Base-by-base conservation (phyloP, 2,888 invertebrate species). In the Caenorhabditis japonica region DNA sequence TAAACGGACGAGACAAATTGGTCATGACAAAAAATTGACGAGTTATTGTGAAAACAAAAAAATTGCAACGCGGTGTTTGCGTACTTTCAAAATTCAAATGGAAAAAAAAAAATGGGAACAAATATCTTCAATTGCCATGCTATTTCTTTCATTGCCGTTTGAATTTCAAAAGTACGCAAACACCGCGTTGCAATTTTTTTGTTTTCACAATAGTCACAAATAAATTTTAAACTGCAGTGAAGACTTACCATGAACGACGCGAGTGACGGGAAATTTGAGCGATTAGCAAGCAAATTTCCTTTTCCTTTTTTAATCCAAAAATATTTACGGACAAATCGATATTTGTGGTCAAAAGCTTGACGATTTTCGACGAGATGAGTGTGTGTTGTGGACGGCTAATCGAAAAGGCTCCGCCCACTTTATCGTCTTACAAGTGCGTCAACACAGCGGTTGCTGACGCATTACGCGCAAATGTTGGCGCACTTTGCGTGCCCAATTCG, bases 191-290 rank as follows among this genome's bases (percentile, higher is more conserved):
- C n/a, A n/a, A n/a, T n/a, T n/a, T n/a, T n/a, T n/a, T n/a, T n/a
- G n/a, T n/a, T n/a, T n/a, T n/a, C n/a, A n/a, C n/a, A n/a, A n/a
- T n/a, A n/a, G n/a, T n/a, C n/a, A n/a, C n/a, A n/a, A n/a, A n/a
- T n/a, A n/a, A n/a, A n/a, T n/a, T n/a, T n/a, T n/a, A n/a, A n/a
- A n/a, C n/a, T n/a, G n/a, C n/a, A n/a, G n/a, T n/a, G n/a, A 30
- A 64, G 56, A 64, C 64, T 64, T 43, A 64, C 64, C 64, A 64
- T 64, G 55, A 47, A 64, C 38, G 15, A 53, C 46, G 55, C 46
- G 46, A 27, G 8, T 13, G 49, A 51, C 25, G 61, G 27, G 38
- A 61, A 52, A 12, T 51, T 61, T 55, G 47, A 33, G n/a, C n/a
- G n/a, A n/a, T n/a, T n/a, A n/a, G n/a, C 39, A 25, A 39, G 53